Percentiles rank a stretch among this genome's conserved stretches.
These are phyloP conservation scores for Thera obeliscata DNA, from an alignment of 2,888 invertebrate genomes.

Conservation along the genomic window DNA sequence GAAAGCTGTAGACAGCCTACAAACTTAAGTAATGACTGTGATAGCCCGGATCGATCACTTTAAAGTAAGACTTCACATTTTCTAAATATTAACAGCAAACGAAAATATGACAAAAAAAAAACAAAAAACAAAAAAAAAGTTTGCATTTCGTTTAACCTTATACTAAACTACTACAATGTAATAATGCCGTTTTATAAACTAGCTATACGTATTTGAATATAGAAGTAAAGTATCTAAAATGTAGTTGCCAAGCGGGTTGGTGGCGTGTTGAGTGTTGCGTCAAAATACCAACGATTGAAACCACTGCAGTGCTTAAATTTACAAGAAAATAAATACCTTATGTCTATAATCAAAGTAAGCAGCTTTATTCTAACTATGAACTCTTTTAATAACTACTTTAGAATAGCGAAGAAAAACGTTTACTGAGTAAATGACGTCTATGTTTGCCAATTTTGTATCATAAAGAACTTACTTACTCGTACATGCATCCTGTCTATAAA, in stretches of 20 bases:
- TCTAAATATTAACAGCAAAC: no score
- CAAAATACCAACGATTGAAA: constrained; percentile 10
- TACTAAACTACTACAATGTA: no score
- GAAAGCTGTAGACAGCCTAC: neutral
- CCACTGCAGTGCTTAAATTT: constrained; percentile 18
- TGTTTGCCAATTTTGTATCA: neutral
- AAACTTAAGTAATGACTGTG: neutral
- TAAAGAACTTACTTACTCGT: neutral
- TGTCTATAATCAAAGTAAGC: neutral
- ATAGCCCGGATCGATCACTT: no score
- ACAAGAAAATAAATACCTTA: neutral
- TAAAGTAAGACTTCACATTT: no score
- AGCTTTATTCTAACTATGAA: neutral
- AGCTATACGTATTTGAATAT: neutral
- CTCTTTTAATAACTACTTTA: neutral
- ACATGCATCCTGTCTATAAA: neutral
- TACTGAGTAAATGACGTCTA: neutral
- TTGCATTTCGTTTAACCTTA: no score
- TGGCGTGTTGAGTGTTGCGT: constrained; percentile 13
- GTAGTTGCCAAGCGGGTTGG: neutral
- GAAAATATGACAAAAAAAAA: no score
- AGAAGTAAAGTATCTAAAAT: neutral
- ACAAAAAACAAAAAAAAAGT: no score
- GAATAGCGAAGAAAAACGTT: neutral
- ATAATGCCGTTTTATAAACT: neutral